Percentiles rank a stretch among this genome's conserved stretches.
phyloP scores from a whole-genome alignment of 2,113 vertebrate species.

The Cryptomyrus ogoouensis region DNA sequence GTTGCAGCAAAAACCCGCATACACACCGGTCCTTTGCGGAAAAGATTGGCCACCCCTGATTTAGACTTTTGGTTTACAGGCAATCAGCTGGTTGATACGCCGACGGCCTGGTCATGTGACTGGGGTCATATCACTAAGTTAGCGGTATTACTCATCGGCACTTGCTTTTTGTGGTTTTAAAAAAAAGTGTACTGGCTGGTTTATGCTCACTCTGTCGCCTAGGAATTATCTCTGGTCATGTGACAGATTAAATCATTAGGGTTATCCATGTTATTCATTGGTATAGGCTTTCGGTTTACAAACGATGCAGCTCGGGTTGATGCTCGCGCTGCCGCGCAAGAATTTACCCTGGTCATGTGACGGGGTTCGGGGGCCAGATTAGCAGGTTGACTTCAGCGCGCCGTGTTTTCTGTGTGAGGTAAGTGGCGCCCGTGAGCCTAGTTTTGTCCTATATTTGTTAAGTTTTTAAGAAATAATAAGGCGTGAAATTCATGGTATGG shows the following conservation, averaged over 20 bases:
- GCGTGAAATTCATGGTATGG: not conserved
- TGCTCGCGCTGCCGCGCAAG: not conserved
- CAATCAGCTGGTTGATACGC: not conserved
- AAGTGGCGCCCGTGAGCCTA: not conserved
- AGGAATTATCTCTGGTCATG: not conserved
- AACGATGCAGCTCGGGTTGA: not conserved
- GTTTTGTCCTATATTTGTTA: not conserved
- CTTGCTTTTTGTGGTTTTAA: not conserved
- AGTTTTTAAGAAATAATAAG: not conserved
- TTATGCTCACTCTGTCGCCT: not conserved
- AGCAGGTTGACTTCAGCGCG: conserved; percentile 14
- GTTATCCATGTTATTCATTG: not conserved
- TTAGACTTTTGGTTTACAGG: not conserved
- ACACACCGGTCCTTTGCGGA: too few species aligned
- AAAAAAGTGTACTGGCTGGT: not conserved
- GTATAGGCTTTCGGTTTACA: not conserved
- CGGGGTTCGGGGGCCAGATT: not conserved
- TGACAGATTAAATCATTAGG: not conserved
- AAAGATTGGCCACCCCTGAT: not conserved
- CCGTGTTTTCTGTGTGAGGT: conserved; percentile 18
- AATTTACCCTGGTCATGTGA: conserved; percentile 17
- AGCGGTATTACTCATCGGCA: not conserved
- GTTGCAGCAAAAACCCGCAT: too few species aligned
- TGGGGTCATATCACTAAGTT: not conserved
- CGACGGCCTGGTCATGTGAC: not conserved